Conservation (phyloP, 2,797 vertebrate genomes). For the Scomberomorus guttatus region DNA sequence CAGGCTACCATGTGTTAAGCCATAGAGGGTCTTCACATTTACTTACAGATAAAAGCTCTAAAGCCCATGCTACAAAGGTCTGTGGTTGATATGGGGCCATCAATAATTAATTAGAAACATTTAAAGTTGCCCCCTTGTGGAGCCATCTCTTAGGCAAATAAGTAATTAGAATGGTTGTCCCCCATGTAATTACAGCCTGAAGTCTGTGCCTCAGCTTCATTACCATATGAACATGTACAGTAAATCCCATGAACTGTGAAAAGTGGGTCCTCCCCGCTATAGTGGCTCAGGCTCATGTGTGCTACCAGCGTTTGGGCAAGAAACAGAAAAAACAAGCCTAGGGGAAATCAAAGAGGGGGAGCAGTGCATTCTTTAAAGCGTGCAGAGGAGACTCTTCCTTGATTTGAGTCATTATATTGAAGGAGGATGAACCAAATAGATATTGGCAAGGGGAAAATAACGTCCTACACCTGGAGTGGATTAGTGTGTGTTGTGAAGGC, state of each 20-base stretch:
- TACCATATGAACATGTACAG: conserved; percentile 74
- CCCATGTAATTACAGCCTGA: conserved; percentile 79
- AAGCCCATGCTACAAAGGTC: conserved; percentile 48
- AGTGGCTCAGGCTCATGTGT: conserved; percentile 41
- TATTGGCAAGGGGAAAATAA: conserved; percentile 41
- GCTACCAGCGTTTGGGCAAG: conserved; percentile 26
- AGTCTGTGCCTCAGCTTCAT: conserved; percentile 70
- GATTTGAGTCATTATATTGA: conserved; percentile 44
- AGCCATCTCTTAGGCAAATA: conserved; percentile 77
- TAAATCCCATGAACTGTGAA: conserved; percentile 67
- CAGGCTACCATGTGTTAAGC: conserved; percentile 21
- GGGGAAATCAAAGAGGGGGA: conserved; percentile 33
- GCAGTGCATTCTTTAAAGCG: conserved; percentile 18
- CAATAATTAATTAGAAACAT: conserved; percentile 82
- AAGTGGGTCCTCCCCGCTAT: conserved; percentile 59
- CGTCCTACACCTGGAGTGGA: conserved; percentile 53
- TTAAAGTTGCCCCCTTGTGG: conserved; percentile 74
- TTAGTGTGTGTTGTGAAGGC: conserved; percentile 28
- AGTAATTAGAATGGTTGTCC: conserved; percentile 79
- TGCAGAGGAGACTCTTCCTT: conserved; percentile 14
- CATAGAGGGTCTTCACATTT: conserved; percentile 33
- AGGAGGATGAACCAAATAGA: conserved; percentile 44
- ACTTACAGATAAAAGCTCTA: conserved; percentile 28
- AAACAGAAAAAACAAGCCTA: conserved; percentile 27
- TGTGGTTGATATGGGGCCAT: conserved; percentile 56